Conservation (phyloP, 1,140 invertebrate species). For the Drosophila littoralis region DNA sequence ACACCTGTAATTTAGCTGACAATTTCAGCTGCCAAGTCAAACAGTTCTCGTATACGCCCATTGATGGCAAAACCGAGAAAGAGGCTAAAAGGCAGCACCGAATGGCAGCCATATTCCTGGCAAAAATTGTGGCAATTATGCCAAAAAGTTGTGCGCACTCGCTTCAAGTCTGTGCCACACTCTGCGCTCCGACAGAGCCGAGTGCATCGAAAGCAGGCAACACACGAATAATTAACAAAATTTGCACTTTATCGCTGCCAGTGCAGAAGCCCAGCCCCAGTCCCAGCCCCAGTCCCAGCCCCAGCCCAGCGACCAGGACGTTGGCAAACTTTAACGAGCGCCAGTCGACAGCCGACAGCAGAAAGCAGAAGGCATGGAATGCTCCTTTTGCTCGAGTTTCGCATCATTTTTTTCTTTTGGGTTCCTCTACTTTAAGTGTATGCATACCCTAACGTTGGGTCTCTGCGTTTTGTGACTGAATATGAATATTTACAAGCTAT, state of each 20-base stretch:
- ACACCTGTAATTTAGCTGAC: constrained; percentile 15
- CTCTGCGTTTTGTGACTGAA: background rate
- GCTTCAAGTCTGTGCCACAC: constrained; percentile 26
- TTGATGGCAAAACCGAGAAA: constrained; percentile 25
- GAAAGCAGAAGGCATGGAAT: constrained; percentile 1
- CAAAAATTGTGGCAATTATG: constrained; percentile 79
- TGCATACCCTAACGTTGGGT: constrained; percentile 7
- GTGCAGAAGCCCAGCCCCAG: constrained; percentile 50
- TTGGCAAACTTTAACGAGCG: constrained; percentile 77
- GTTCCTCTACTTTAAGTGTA: background rate
- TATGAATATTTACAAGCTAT: too few relatives aligned
- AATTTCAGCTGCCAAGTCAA: constrained; percentile 21
- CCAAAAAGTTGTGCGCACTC: constrained; percentile 50
- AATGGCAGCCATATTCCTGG: constrained; percentile 38
- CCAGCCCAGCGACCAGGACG: constrained; percentile 18
- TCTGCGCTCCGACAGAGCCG: background rate
- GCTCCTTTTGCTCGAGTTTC: constrained; percentile 44
- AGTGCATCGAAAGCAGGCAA: constrained; percentile 36
- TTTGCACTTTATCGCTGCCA: constrained; percentile 81
- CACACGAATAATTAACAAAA: constrained; percentile 83
- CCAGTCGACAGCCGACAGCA: too few relatives aligned
- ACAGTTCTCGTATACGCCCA: constrained; percentile 26
- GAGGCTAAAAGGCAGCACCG: constrained; percentile 12
- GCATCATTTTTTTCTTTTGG: constrained; percentile 4
- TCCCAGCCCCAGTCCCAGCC: constrained; percentile 5